Base-by-base conservation (phyloP, 2,797 vertebrate genomes). In the Vireo griseus region DNA sequence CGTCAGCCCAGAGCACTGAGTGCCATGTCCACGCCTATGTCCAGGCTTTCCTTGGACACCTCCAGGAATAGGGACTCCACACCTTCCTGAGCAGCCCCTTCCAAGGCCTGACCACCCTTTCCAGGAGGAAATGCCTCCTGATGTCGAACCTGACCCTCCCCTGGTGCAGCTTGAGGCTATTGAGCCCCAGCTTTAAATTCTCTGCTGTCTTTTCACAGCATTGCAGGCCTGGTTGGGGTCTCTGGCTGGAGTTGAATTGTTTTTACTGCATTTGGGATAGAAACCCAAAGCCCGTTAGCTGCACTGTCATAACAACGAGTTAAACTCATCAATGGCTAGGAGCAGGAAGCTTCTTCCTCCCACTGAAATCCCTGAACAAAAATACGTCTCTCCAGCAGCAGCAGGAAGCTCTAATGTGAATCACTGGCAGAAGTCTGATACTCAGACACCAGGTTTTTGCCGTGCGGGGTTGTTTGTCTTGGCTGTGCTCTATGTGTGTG, bases 121-220 rank as follows among this genome's bases (percentile, higher is more conserved):
- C 55, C 44, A 50, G 1, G 22, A 2, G 11, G 35, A 39, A 39
- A 59, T 74, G 61, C 45, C 57, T 26, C 0, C 35, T 50, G 22
- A 20, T 75, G 33, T 16, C 72, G 57, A 26, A 1, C 28, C 45
- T 26, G 72, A 10, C 1, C 45, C 35, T 74, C 5, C 20, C 33
- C 40, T 33, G 37, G 15, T 0, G 0, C 59, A 40, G 16, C 68
- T 20, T 7, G n/a, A 29, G 55, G 48, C 10, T n/a, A 1, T 22
- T 1, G 9, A 81, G 11, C 29, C 40, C 37, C 13, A 15, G 40
- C 31, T 68, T 54, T 29, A 16, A 33, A 47, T n/a, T 35, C 51
- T 19, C 18, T 26, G 35, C 50, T 65, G 10, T 19, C 15, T 22
- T 45, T 58, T 44, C 45, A 0, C 37, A 9, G n/a, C 22, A 0